Evolutionary conservation across 1,140 invertebrate genomes (phyloP).

Genomic region (Drosophila pachea): DNA sequence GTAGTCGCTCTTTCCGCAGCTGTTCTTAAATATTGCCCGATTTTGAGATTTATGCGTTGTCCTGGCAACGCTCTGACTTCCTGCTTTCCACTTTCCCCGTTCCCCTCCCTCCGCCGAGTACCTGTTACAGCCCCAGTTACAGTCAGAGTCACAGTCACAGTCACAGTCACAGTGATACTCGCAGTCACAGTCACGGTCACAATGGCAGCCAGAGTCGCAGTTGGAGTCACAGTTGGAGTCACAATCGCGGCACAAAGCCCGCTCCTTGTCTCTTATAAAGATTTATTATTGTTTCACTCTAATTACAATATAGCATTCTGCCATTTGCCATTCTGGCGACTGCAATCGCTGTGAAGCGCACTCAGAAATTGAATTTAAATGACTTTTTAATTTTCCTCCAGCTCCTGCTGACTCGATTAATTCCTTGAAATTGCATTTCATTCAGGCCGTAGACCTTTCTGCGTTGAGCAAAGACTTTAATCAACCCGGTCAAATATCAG

Average conservation of each 20-base stretch:
- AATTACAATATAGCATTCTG: slow-evolving; percentile 66
- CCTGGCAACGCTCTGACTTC: slow-evolving; percentile 21
- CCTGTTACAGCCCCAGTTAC: neutral
- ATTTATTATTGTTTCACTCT: slow-evolving; percentile 64
- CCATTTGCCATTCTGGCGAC: slow-evolving; percentile 9
- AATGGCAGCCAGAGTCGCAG: too few species aligned
- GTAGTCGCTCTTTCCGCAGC: slow-evolving; percentile 1
- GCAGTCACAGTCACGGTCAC: too few species aligned
- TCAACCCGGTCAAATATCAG: neutral
- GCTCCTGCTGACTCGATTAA: slow-evolving; percentile 30
- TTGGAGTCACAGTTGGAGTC: neutral
- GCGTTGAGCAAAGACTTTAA: slow-evolving; percentile 6
- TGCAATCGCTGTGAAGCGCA: slow-evolving; percentile 31
- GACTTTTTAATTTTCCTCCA: slow-evolving; percentile 62
- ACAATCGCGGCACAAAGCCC: neutral
- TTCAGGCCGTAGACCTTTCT: slow-evolving; percentile 35
- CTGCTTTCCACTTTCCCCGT: too few species aligned
- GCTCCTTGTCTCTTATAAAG: slow-evolving; percentile 50
- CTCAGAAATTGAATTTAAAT: slow-evolving; percentile 73
- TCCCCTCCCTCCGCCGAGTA: too few species aligned
- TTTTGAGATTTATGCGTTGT: slow-evolving; percentile 47
- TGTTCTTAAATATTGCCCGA: slow-evolving; percentile 40
- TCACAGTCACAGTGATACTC: too few species aligned
- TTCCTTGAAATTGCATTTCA: slow-evolving; percentile 51
- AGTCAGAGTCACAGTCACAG: neutral